Evolutionary conservation across 1,140 invertebrate genomes (phyloP), one percentile per base, ranked within the genome.

Genomic region (Tigriopus japonicus): DNA sequence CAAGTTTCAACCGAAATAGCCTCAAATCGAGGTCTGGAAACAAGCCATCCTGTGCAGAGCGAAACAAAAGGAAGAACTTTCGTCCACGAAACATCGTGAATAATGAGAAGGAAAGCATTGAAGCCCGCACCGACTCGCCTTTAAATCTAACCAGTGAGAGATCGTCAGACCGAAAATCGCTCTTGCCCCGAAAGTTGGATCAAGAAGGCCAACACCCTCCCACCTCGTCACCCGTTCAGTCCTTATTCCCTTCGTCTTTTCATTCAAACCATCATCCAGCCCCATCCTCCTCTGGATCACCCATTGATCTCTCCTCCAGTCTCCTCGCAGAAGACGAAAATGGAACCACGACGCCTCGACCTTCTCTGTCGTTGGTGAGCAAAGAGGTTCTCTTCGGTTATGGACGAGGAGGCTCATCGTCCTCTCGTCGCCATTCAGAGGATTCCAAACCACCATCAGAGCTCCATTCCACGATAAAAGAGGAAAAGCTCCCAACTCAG

Each of bases 61-160:
- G 45, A 21, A 81, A 81, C 69, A 81, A 81, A 64, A 70, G 80
- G 55, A 81, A 81, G 67, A 80, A 81, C 68, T 81, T 81, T 69
- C 78, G 80, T 66, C 80, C 80, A 0, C 69, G 79, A 62, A 80
- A 80, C 45, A 77, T 76, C 5, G 71, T 69, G 9, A 67, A 73
- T 10, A 73, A 73, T 59, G 68, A 70, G 40, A 71, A 75, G 17
- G 74, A 75, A 2, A 73, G 73, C 52, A 73, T 71, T 19, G 72
- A 67, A 35, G 65, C 55, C 65, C 70, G 65, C 10, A 59, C 73
- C 60, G 45, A 49, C 15, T 17, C 15, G 2, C 45, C 45, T 49
- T 21, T 49, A 49, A 49, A 49, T 49, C 45, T 49, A 21, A 49
- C 15, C 45, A 49, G 45, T 21, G n/a, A 49, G 15, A 49, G n/a